Evolutionary conservation across 2,113 vertebrate genomes (phyloP).

Genomic region (Sphyrna mokarran): DNA sequence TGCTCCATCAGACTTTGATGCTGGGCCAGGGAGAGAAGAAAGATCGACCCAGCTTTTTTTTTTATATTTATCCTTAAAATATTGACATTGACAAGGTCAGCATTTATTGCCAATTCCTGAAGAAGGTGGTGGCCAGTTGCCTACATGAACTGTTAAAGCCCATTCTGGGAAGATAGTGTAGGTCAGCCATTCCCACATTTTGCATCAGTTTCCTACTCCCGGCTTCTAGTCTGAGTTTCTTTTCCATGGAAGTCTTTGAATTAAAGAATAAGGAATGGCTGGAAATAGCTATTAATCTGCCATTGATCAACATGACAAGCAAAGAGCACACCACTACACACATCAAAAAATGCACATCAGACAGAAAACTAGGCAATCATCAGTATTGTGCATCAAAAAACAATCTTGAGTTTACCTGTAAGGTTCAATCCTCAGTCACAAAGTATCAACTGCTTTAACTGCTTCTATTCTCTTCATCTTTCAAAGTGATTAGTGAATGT

Average conservation of each 20-base stretch:
- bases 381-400: neutral
- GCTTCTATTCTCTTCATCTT: neutral
- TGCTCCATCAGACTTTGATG: neutral
- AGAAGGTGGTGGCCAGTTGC: neutral
- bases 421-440: neutral
- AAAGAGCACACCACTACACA: neutral
- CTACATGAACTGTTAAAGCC: neutral
- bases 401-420: neutral
- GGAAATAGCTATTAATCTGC: neutral
- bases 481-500: neutral
- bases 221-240: neutral
- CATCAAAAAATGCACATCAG: neutral
- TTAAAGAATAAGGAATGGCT: neutral
- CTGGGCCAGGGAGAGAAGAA: neutral
- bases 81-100: neutral
- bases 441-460: neutral
- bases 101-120: neutral
- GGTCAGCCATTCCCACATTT: neutral
- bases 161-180: neutral
- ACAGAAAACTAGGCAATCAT: neutral
- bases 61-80: neutral
- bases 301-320: neutral
- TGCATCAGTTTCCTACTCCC: neutral
- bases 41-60: neutral
- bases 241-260: neutral